Conservation (phyloP, 2,113 vertebrate species). For the Apteryx mantelli region DNA sequence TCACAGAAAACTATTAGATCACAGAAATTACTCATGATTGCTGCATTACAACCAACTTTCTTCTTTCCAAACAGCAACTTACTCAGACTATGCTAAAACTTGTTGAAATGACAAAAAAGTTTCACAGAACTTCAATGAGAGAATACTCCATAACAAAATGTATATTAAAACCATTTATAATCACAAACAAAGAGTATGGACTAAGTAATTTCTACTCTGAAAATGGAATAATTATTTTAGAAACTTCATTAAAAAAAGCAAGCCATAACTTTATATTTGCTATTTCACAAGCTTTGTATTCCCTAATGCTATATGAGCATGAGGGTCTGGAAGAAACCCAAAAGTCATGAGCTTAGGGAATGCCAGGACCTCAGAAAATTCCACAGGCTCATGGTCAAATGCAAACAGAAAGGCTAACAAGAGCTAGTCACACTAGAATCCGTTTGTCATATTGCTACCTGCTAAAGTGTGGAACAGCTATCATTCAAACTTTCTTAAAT, state of each 20-base stretch:
- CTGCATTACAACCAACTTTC: constrained; percentile 27
- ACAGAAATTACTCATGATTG: constrained; percentile 34
- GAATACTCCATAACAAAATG: not conserved
- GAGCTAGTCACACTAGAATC: constrained; percentile 13
- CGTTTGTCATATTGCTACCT: constrained; percentile 3
- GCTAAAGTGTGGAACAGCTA: not conserved
- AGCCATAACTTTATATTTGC: not conserved
- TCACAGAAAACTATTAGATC: constrained; percentile 66
- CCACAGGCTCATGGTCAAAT: constrained; percentile 59
- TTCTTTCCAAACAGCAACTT: constrained; percentile 21
- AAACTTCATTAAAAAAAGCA: not conserved
- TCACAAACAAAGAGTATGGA: constrained; percentile 18
- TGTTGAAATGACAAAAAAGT: not conserved
- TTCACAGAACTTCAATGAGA: not conserved
- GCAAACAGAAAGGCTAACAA: constrained; percentile 61
- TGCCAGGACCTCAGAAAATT: constrained; percentile 68
- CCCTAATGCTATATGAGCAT: not conserved
- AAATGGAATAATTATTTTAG: not conserved
- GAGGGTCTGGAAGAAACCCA: constrained; percentile 57
- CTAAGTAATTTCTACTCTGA: constrained; percentile 5
- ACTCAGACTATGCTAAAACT: not conserved
- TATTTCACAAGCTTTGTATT: constrained; percentile 15
- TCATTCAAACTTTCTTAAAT: constrained; percentile 23
- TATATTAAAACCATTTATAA: not conserved
- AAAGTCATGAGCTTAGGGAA: constrained; percentile 49